Conservation (phyloP, 1,140 invertebrate genomes). For the Maconellicoccus hirsutus region DNA sequence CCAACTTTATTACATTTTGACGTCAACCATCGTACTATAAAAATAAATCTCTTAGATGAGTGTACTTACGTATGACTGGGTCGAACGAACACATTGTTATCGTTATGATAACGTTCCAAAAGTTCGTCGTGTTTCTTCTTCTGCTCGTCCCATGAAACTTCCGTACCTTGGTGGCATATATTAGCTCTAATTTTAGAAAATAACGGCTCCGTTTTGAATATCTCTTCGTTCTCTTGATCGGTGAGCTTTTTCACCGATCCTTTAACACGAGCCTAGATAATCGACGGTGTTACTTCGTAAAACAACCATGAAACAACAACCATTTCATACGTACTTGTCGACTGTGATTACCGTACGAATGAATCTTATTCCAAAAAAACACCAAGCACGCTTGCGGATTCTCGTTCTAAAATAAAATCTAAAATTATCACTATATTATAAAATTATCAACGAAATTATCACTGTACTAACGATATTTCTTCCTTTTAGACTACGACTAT, state of each 20-base stretch:
- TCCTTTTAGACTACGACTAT: slow-evolving; percentile 38
- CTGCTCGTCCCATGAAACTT: slow-evolving; percentile 37
- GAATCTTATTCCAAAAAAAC: slow-evolving; percentile 38
- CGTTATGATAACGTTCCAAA: slow-evolving; percentile 30
- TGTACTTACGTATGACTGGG: slow-evolving; percentile 39
- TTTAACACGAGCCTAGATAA: slow-evolving; percentile 36
- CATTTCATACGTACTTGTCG: no score
- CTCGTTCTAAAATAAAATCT: slow-evolving; percentile 33
- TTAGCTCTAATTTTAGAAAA: slow-evolving; percentile 38
- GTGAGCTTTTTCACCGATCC: slow-evolving; percentile 34
- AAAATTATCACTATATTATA: background rate
- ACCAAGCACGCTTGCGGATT: slow-evolving; percentile 39
- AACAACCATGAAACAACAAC: slow-evolving; percentile 23
- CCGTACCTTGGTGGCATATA: slow-evolving; percentile 36
- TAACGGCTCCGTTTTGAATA: slow-evolving; percentile 38
- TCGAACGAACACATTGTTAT: slow-evolving; percentile 32
- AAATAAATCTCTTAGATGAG: no score
- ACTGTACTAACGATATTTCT: slow-evolving; percentile 38
- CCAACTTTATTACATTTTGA: no score
- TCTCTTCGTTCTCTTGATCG: slow-evolving; percentile 31
- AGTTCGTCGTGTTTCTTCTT: slow-evolving; percentile 36
- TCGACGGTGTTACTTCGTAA: background rate
- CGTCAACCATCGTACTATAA: no score
- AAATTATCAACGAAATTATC: background rate
- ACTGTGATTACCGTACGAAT: slow-evolving; percentile 28